A percentile compares a stretch with the other conserved stretches of the same genome.
phyloP scores from a whole-genome alignment of 2,797 vertebrate species.

The Macropodus opercularis region DNA sequence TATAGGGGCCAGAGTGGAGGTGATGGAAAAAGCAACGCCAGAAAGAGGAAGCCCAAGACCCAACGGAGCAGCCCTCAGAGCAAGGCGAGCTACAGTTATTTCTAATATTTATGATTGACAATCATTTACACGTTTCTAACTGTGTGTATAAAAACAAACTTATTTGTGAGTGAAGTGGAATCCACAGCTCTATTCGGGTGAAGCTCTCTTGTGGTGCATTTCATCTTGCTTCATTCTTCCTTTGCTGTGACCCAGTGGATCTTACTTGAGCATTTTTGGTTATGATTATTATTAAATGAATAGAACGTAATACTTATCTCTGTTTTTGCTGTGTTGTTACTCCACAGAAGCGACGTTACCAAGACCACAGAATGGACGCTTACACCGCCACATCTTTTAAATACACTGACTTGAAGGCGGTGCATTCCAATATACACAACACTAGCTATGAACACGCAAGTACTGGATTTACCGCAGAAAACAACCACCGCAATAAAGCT shows the following conservation, averaged over 20 bases:
- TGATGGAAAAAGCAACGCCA: not conserved
- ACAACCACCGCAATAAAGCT: not conserved
- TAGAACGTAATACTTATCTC: too few species aligned
- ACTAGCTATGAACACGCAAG: not conserved
- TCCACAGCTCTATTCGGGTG: too few species aligned
- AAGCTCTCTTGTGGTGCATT: too few species aligned
- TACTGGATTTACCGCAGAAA: not conserved
- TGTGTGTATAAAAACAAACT: too few species aligned
- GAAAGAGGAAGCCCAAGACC: conserved; percentile 34
- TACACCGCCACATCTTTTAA: not conserved
- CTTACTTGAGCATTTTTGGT: not conserved
- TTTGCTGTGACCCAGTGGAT: too few species aligned
- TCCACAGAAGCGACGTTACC: conserved; percentile 39
- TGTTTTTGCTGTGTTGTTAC: not conserved
- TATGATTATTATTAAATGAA: not conserved
- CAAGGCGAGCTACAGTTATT: conserved; percentile 40
- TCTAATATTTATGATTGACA: too few species aligned
- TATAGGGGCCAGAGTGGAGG: conserved; percentile 10
- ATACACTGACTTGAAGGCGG: not conserved
- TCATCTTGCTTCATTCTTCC: too few species aligned
- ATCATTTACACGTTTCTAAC: too few species aligned
- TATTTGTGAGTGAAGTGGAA: too few species aligned
- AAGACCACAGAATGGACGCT: not conserved
- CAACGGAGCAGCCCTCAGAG: not conserved
- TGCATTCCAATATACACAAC: not conserved